Evolutionary conservation across 2,888 invertebrate genomes (phyloP).

Genomic region (Halictus quadricinctus): DNA sequence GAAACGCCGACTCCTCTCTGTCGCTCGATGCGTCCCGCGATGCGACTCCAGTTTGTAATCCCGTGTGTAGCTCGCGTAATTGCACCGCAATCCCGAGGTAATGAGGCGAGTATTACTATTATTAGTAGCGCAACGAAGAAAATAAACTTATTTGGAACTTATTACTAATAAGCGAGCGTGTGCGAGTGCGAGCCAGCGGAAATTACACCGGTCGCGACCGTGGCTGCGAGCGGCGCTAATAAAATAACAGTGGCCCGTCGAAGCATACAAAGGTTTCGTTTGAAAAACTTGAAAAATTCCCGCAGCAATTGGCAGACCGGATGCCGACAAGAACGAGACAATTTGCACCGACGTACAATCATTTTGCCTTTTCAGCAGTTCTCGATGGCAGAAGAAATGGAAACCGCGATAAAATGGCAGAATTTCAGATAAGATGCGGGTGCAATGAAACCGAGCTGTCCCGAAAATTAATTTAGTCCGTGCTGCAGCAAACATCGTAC

Average conservation of each 20-base stretch:
- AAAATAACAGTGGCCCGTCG: neutral
- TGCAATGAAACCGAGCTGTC: neutral
- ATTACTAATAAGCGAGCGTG: neutral
- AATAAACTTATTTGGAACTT: conserved; percentile 1
- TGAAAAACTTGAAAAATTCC: neutral
- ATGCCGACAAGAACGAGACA: neutral
- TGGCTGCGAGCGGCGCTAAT: neutral
- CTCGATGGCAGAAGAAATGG: neutral
- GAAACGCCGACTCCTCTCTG: neutral
- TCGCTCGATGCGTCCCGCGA: neutral
- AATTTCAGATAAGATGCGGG: neutral
- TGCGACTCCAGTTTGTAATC: neutral
- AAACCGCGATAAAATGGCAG: neutral
- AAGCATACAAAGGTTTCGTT: neutral
- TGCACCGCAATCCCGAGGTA: conserved; percentile 1
- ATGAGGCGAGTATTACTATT: conserved; percentile 2
- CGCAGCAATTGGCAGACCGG: neutral
- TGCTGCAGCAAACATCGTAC: neutral
- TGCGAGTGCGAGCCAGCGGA: neutral
- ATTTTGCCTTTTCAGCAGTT: neutral
- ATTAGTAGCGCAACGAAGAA: neutral
- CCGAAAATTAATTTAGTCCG: neutral
- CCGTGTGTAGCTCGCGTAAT: neutral
- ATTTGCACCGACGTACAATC: neutral
- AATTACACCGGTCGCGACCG: neutral